Conservation (phyloP, 1,140 invertebrate genomes). For the Drosophila pseudoobscura region DNA sequence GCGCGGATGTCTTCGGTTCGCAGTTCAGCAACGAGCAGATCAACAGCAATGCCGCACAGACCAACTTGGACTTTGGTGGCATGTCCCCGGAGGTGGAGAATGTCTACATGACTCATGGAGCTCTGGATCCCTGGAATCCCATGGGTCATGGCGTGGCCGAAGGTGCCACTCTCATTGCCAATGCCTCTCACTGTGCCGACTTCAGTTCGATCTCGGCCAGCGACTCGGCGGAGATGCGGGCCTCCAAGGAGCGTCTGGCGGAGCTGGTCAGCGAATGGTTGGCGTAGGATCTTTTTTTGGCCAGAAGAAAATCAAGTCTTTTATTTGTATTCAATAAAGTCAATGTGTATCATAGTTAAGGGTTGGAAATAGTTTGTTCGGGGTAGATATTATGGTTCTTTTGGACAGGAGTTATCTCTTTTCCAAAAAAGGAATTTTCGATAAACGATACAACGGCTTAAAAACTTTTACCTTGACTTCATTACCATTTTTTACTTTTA, state of each 20-base stretch:
- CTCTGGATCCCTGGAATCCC: conserved; percentile 87
- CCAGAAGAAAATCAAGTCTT: too few relatives aligned
- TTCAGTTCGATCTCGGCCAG: conserved; percentile 85
- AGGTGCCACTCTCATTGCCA: conserved; percentile 83
- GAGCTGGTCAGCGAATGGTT: conserved; percentile 86
- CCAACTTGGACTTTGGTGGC: conserved; percentile 87
- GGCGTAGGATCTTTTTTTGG: conserved; percentile 33
- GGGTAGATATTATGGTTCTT: too few relatives aligned
- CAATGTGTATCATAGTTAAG: too few relatives aligned
- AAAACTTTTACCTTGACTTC: too few relatives aligned
- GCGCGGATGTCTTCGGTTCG: conserved; percentile 86
- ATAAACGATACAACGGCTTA: neutral
- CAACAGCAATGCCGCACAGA: conserved; percentile 84
- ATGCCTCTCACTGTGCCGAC: conserved; percentile 88
- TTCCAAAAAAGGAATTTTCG: too few relatives aligned
- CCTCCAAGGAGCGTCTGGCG: conserved; percentile 85
- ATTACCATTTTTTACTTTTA: too few relatives aligned
- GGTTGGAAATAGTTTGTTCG: too few relatives aligned
- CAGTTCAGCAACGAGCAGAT: conserved; percentile 85
- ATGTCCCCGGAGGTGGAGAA: conserved; percentile 85
- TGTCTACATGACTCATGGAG: conserved; percentile 86
- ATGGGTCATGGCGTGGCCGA: conserved; percentile 86
- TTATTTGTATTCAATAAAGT: too few relatives aligned
- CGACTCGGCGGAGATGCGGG: conserved; percentile 86
- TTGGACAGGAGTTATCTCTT: too few relatives aligned